A percentile compares a stretch with the other conserved stretches of the same genome.
Conservation (phyloP, 2,888 invertebrate genomes). For the Meganola albula region DNA sequence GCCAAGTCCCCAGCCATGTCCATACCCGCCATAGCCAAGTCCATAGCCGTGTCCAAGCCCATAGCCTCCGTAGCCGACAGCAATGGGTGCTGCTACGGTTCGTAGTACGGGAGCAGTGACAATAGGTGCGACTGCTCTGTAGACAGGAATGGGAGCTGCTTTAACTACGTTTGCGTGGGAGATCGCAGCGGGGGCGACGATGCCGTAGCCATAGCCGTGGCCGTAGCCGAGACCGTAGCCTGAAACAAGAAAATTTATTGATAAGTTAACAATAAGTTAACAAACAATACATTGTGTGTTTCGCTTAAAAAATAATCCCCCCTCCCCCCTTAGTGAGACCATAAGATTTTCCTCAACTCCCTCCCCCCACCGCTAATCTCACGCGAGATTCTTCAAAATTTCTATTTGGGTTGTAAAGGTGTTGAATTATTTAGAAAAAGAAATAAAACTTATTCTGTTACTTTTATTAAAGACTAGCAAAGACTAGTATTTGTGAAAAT, state of each 20-base stretch:
- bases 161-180: conserved; percentile 53
- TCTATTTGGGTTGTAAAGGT: no score
- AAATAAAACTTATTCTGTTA: no score
- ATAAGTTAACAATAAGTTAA: no score
- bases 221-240: conserved; percentile 21
- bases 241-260: conserved; percentile 14
- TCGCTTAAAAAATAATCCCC: no score
- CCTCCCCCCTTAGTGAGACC: no score
- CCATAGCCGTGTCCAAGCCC: conserved; percentile 7
- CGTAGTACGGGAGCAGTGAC: conserved; percentile 39
- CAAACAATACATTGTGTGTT: no score
- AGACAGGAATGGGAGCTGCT: conserved; percentile 56
- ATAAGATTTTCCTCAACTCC: no score
- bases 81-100: conserved; percentile 28
- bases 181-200: conserved; percentile 47
- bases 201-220: conserved; percentile 14
- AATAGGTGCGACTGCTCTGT: conserved; percentile 46
- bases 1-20: conserved; percentile 3
- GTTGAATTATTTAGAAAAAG: no score
- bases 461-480: no score
- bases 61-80: conserved; percentile 8
- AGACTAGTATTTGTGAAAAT: no score
- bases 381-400: no score
- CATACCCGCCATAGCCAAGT: conserved; percentile 4
- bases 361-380: no score